Base-by-base conservation (phyloP, 2,888 invertebrate species). In the Auanema freiburgensis region DNA sequence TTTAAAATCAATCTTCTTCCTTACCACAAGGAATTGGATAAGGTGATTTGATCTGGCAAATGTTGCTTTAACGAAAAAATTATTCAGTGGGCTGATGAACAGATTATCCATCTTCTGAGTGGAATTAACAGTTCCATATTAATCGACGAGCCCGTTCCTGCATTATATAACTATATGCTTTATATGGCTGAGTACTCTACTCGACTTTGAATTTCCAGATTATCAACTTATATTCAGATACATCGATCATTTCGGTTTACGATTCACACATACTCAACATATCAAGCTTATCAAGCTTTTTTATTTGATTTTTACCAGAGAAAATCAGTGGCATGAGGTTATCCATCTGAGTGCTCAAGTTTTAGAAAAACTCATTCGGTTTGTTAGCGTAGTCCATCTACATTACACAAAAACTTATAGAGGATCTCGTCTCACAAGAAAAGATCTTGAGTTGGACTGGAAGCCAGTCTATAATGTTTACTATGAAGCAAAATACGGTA, bases 371-470 rank as follows among this genome's bases (percentile, higher is more conserved):
- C 50, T 61, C 49, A 46, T 65, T 24, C 33, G 51, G 65, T 62
- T 5, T 42, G 52, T 62, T 24, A 4, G 21, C 21, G 25, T 52
- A 6, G 4, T 23, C n/a, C 8, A 8, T 33, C 33, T 33, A 8
- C 33, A 33, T 33, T 33, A 33, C 33, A 33, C 33, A 33, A 33
- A n/a, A 33, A 33, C 23, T 55, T 57, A 41, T 43, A 65, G 66
- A 21, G 54, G 50, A 12, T 66, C 66, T 12, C 49, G 59, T 8
- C 25, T 66, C 14, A 53, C 51, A 1, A 50, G 57, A 33, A 50
- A 52, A n/a, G 69, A 74, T 44, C 11, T 71, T 24, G 52, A 51
- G 5, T 58, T 74, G 21, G 73, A 74, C 24, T 74, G 74, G 74
- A 41, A 57, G 21, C 69, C 69, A 4, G 21, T 71, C 41, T 71